Base-by-base conservation (phyloP, 2,888 invertebrate genomes). In the Meloe dianella region DNA sequence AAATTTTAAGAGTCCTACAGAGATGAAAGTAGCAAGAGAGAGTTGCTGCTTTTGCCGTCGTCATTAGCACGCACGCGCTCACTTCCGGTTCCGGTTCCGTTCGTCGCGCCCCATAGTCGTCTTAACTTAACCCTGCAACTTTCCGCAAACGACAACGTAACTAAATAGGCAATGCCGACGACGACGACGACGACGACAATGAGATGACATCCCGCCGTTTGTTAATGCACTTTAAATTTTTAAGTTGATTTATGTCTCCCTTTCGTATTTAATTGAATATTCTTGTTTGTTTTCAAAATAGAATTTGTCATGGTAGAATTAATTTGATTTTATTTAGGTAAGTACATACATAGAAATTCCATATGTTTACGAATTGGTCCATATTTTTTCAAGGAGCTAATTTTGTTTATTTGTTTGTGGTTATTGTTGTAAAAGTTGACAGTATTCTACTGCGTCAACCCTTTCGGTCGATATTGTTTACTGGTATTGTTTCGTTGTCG, bases 31-130 rank as follows among this genome's bases (percentile, higher is more conserved):
- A 24, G 24, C 54, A 24, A 4, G 7, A 54, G 47, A 47, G 38
- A 17, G 54, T 22, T 51, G 54, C 24, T 14, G 24, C 14, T 54
- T 22, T 22, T 47, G 20, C 20, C 20, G 47, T n/a, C 54, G 78
- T 82, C 81, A 82, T 82, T 82, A 82, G 82, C 81, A 82, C 82
- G 82, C 82, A 82, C 82, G 82, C 82, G 81, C 80, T 79, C 75
- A 73, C 81, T 81, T 82, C 82, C 82, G 79, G 70, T 82, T 82
- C 82, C 82, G 80, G 78, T 82, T 81, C 81, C 80, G 79, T 74
- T 76, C 77, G 77, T 75, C 77, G 76, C 78, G 73, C 77, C 76
- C 77, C 71, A 65, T 74, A 73, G 67, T 69, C 75, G 73, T 75
- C 77, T 77, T 77, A 75, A 74, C 73, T 73, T 72, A 71, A 75